Evolutionary conservation across 1,140 invertebrate species (phyloP).

Genomic region (Ruditapes philippinarum): DNA sequence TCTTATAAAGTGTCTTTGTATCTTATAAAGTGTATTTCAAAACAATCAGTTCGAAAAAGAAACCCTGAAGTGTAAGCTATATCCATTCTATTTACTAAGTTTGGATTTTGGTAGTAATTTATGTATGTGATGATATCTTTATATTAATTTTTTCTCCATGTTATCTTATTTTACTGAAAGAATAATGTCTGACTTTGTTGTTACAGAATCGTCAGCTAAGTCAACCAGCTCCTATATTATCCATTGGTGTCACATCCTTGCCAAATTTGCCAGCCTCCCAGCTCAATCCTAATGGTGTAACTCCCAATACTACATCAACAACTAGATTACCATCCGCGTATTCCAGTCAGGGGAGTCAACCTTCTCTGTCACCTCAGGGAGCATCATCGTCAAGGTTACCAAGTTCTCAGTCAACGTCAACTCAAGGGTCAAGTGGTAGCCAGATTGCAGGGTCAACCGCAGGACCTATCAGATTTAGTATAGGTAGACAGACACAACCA

Average conservation of each 20-base stretch:
- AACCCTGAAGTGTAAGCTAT: too few species aligned
- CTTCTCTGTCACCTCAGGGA: constrained; percentile 1
- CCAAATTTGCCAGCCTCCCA: not conserved
- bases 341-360: not conserved
- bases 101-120: too few species aligned
- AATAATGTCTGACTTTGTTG: too few species aligned
- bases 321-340: not conserved
- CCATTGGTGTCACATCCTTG: not conserved
- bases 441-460: constrained; percentile 23
- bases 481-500: constrained; percentile 59
- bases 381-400: not conserved
- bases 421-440: not conserved
- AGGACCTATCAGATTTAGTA: constrained; percentile 70
- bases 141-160: too few species aligned
- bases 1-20: too few species aligned
- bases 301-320: not conserved
- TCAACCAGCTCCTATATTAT: not conserved
- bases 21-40: too few species aligned
- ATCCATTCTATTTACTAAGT: too few species aligned
- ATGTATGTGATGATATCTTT: too few species aligned
- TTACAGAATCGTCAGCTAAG: constrained; percentile 14
- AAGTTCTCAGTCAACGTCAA: not conserved
- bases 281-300: not conserved
- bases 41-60: too few species aligned
- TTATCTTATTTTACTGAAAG: too few species aligned